Conservation (phyloP, 2,797 vertebrate species). For the Ptychobarbus kaznakovi region DNA sequence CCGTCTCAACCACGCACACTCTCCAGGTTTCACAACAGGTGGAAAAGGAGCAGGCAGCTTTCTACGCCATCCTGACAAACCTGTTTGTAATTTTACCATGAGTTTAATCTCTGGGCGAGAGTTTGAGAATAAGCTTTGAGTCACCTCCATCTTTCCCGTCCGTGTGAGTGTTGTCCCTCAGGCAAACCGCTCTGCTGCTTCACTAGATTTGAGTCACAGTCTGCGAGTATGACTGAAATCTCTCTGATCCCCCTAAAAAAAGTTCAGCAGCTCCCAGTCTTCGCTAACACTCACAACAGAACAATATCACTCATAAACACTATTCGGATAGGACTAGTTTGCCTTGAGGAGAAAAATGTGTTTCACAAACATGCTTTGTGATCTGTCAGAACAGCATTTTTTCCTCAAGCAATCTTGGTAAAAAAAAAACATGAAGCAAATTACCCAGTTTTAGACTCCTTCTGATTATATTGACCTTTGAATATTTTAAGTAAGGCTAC, state of each 20-base stretch:
- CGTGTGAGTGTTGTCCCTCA: slow-evolving; percentile 7
- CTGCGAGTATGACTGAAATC: slow-evolving; percentile 33
- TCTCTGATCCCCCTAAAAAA: not conserved
- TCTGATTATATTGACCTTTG: not conserved
- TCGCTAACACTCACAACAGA: not conserved
- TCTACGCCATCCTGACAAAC: slow-evolving; percentile 54
- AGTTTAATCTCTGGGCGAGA: slow-evolving; percentile 55
- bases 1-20: slow-evolving; percentile 54
- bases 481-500: not conserved
- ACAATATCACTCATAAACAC: not conserved
- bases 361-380: not conserved
- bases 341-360: not conserved
- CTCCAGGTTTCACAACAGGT: slow-evolving; percentile 54
- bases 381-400: not conserved
- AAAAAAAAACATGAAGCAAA: not conserved
- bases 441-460: not conserved
- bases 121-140: slow-evolving; percentile 48
- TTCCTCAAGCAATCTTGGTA: not conserved
- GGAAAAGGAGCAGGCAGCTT: slow-evolving; percentile 52
- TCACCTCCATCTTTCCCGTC: slow-evolving; percentile 39
- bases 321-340: not conserved
- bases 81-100: slow-evolving; percentile 56
- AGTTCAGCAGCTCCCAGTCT: not conserved
- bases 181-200: slow-evolving; percentile 25
- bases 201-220: slow-evolving; percentile 16